phyloP scores from a whole-genome alignment of 2,113 vertebrate species.

The Myanophis thanlyinensis region DNA sequence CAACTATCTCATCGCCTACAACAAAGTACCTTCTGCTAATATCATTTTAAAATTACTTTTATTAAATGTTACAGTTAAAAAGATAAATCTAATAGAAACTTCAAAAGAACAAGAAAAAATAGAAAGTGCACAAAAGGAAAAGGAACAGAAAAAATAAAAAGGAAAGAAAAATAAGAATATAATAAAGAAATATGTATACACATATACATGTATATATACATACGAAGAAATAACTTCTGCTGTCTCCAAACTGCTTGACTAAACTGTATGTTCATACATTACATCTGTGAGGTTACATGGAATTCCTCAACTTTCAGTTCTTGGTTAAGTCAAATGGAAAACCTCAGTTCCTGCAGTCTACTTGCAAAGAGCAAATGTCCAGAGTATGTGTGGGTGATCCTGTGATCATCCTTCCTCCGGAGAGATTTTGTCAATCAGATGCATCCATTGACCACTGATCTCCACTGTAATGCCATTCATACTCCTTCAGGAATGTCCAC shows the following conservation, averaged over 20 bases:
- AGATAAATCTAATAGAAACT: neutral
- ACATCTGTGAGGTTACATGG: neutral
- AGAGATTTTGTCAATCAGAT: neutral
- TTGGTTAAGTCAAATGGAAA: neutral
- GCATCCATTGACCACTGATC: neutral
- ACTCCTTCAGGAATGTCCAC: neutral
- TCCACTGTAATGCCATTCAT: neutral
- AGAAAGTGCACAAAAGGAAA: neutral
- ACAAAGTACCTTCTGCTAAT: neutral
- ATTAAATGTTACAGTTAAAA: neutral
- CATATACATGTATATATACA: too few relatives aligned
- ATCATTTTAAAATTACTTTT: neutral
- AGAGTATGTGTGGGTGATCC: neutral
- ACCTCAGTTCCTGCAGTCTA: neutral
- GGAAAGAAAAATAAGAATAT: neutral
- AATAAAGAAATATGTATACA: neutral
- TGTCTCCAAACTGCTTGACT: neutral
- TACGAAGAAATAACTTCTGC: neutral
- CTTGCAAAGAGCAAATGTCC: neutral
- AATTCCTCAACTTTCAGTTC: neutral
- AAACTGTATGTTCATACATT: neutral
- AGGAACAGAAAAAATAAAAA: neutral
- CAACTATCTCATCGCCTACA: neutral
- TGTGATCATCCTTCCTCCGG: neutral
- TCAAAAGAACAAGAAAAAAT: neutral